Conservation (phyloP, 2,113 vertebrate genomes). For the Callopanchax toddi region DNA sequence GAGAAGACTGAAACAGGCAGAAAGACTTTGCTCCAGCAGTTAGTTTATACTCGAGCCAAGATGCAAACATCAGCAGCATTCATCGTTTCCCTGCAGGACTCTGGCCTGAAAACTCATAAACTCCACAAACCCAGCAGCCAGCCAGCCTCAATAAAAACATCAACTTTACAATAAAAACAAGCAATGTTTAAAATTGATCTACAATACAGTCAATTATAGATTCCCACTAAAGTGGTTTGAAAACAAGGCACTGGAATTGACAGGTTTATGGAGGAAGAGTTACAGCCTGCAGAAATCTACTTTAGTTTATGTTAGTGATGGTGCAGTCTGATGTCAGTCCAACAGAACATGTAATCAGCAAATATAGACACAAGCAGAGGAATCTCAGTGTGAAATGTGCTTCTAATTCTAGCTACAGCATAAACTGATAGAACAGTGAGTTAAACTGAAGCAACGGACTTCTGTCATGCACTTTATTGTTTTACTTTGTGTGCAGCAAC, state of each 20-base stretch:
- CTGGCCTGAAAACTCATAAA: slow-evolving; percentile 33
- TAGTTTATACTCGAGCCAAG: slow-evolving; percentile 69
- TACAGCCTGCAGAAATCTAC: slow-evolving; percentile 28
- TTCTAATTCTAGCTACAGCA: slow-evolving; percentile 7
- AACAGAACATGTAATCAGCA: slow-evolving; percentile 32
- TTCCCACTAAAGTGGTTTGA: neutral
- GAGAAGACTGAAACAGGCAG: neutral
- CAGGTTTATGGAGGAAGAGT: slow-evolving; percentile 5
- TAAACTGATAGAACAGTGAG: slow-evolving; percentile 7
- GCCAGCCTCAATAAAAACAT: slow-evolving; percentile 3
- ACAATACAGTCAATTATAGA: slow-evolving; percentile 1
- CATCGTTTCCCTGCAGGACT: slow-evolving; percentile 17
- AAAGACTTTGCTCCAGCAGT: slow-evolving; percentile 49
- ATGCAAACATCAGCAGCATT: slow-evolving; percentile 48
- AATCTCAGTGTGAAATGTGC: neutral
- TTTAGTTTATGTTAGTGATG: slow-evolving; percentile 44
- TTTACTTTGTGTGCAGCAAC: too few species aligned
- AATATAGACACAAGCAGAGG: slow-evolving; percentile 25
- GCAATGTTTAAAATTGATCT: neutral
- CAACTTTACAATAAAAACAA: neutral
- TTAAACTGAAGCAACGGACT: slow-evolving; percentile 1
- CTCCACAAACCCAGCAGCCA: slow-evolving; percentile 56
- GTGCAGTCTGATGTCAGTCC: slow-evolving; percentile 42
- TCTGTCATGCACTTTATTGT: too few species aligned
- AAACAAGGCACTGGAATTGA: slow-evolving; percentile 41